Evolutionary conservation across 2,797 vertebrate genomes (phyloP), one percentile per base, ranked within the genome.

Genomic region (Spinus olivaceus): DNA sequence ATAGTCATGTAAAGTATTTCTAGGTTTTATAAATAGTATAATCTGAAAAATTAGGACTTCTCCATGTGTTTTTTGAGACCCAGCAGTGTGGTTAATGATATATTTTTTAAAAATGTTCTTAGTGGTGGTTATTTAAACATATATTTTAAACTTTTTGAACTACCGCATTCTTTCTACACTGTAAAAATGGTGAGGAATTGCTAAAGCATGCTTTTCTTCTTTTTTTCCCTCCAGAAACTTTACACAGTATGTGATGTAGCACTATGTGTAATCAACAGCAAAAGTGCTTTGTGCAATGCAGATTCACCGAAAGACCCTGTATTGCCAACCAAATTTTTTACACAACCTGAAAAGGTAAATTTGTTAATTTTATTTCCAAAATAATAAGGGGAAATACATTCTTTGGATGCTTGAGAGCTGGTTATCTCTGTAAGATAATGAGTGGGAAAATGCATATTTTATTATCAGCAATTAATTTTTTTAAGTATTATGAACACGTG

Each of bases 241-340:
- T 99, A 99, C 86, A 99, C 99, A 28, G 99, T 99, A 51, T 99
- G 99, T 94, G 99, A 99, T 64, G 99, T 99, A 66, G 99, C 99
- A 49, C 98, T 99, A 19, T 99, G 99, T 76, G 99, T 99, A 80
- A 99, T 99, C 90, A 99, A 99, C 92, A 99, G 99, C 97, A 99
- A 99, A 98, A 99, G 99, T 98, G 99, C 99, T 73, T 98, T 99
- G 51, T 99, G 99, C 97, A 99, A 99, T 97, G 98, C 99, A 97
- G 99, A 99, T 53, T 98, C 98, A 53, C 99, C 99, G 2, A 99
- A 99, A 98, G 99, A 99, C 88, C 99, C 99, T 28, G 97, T 99
- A 67, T 98, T 99, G 80, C 99, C 99, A 53, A 96, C 98, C 84
- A 99, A 99, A 97, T 99, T 99, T 98, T 99, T 99, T 96, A 98